Evolutionary conservation across 2,888 invertebrate species (phyloP).

Genomic region (Ditylenchus weischeri): DNA sequence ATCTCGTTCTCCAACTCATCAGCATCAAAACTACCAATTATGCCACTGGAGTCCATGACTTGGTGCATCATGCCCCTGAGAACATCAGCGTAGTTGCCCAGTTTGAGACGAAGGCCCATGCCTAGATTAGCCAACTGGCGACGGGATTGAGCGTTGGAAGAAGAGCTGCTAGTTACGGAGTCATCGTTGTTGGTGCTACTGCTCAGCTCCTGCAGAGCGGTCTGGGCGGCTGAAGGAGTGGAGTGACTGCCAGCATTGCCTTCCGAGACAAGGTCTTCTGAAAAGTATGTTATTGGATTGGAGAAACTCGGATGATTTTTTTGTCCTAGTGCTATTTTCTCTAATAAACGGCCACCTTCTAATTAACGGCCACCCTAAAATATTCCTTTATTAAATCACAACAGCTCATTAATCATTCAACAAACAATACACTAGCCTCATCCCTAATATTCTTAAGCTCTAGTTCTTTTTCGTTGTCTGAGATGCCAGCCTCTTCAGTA

Average conservation of each 20-base stretch:
- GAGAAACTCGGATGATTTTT: no score
- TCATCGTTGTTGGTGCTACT: neutral
- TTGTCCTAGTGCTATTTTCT: no score
- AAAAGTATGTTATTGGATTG: neutral
- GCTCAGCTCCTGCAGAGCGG: neutral
- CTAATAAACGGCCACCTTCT: no score
- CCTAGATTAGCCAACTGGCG: no score
- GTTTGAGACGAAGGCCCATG: neutral
- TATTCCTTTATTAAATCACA: no score
- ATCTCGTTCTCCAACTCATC: conserved; percentile 36
- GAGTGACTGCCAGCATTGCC: neutral
- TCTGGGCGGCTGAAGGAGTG: neutral
- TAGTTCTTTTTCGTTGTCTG: no score
- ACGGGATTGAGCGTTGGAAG: conserved; percentile 6
- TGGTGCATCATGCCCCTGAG: conserved; percentile 40
- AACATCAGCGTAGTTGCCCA: conserved; percentile 41
- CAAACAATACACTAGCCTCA: no score
- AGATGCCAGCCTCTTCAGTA: no score
- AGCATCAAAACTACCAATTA: conserved; percentile 4
- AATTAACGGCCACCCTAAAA: no score
- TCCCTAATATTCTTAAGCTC: no score
- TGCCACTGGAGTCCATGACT: conserved; percentile 17
- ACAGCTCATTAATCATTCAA: no score
- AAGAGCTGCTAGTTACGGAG: neutral
- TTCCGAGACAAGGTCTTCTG: neutral